These are phyloP conservation scores for Hippocampus zosterae DNA, from an alignment of 2,113 vertebrate species.

Conservation along the genomic window DNA sequence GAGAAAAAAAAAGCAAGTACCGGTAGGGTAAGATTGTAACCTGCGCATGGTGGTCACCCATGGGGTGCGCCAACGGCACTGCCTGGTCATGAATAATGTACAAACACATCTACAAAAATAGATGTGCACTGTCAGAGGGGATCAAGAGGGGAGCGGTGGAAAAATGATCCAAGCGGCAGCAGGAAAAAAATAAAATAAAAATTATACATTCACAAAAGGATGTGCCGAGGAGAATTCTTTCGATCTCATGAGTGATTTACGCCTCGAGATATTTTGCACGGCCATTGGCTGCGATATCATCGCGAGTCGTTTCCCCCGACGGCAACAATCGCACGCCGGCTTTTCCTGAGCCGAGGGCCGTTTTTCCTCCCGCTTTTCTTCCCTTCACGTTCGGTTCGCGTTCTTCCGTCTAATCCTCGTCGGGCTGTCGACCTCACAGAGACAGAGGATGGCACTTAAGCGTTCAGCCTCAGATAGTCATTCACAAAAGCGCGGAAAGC, in stretches of 20 bases:
- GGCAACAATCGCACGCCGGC: constrained; percentile 38
- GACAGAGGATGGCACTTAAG: constrained; percentile 53
- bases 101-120: constrained; percentile 13
- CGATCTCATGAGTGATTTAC: constrained; percentile 27
- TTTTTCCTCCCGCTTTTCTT: constrained; percentile 36
- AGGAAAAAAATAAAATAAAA: constrained; percentile 3
- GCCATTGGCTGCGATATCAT: constrained; percentile 17
- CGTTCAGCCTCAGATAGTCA: constrained; percentile 51
- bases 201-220: neutral
- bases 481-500: constrained; percentile 48
- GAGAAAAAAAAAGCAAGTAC: neutral
- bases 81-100: constrained; percentile 23
- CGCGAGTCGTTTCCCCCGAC: constrained; percentile 44
- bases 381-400: constrained; percentile 46
- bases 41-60: constrained; percentile 15
- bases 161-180: neutral
- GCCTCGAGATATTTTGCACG: constrained; percentile 15
- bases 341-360: neutral
- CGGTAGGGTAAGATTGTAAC: constrained; percentile 12
- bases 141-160: neutral
- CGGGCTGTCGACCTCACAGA: constrained; percentile 58
- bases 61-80: constrained; percentile 11
- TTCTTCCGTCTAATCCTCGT: constrained; percentile 58
- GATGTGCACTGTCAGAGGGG: neutral
- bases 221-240: neutral